A percentile compares a stretch with the other conserved stretches of the same genome.
These are phyloP conservation scores for Melinopterus prodromus DNA, from an alignment of 2,888 invertebrate species.

Conservation along the genomic window DNA sequence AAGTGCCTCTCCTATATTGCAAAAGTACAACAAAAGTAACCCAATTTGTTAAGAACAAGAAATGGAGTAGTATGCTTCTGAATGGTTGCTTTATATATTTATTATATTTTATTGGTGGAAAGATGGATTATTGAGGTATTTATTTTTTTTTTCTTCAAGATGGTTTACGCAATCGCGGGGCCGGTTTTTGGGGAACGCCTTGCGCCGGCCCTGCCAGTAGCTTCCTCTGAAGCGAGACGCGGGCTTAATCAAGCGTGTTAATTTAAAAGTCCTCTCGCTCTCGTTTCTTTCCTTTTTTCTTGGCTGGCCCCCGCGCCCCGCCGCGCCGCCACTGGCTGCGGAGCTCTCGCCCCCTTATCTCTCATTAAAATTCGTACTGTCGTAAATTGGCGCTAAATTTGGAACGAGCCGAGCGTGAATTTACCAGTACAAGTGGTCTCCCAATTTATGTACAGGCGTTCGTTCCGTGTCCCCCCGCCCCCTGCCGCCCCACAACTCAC, in stretches of 20 bases:
- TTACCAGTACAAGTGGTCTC: not conserved
- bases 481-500: not conserved
- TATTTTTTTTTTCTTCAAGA: too few relatives aligned
- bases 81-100: too few relatives aligned
- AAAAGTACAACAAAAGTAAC: too few relatives aligned
- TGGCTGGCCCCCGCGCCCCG: not conserved
- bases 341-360: not conserved
- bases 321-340: not conserved
- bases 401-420: conserved; percentile 11
- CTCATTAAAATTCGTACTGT: conserved; percentile 26
- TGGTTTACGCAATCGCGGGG: too few relatives aligned
- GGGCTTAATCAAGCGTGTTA: conserved; percentile 25
- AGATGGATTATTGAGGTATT: too few relatives aligned
- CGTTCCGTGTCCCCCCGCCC: not conserved
- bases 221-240: conserved; percentile 7
- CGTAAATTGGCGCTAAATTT: conserved; percentile 25
- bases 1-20: too few relatives aligned
- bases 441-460: conserved; percentile 4
- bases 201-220: not conserved
- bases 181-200: too few relatives aligned
- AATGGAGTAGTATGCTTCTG: too few relatives aligned
- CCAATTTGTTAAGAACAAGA: too few relatives aligned
- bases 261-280: conserved; percentile 20
- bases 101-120: too few relatives aligned
- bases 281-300: conserved; percentile 11